Base-by-base conservation (phyloP, 2,113 vertebrate genomes). In the Passer montanus region DNA sequence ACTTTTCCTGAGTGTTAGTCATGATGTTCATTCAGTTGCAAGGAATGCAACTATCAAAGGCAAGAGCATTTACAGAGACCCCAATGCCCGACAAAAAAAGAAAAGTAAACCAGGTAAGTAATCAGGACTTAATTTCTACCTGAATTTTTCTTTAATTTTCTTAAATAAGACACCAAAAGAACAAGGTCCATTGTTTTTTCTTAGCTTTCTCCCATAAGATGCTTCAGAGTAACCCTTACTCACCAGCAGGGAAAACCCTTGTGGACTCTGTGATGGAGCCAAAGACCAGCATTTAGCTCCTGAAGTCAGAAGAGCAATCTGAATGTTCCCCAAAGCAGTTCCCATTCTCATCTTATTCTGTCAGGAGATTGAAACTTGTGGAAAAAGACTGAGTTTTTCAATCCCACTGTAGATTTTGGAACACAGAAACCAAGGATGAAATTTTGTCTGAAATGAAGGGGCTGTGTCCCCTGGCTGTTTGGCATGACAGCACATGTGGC, bases 401-500 rank as follows among this genome's bases (percentile, higher is more conserved):
- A 30, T 41, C n/a, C 14, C 13, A 13, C 31, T 55, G 15, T 50
- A 55, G 26, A 37, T 58, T 37, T 28, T 11, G 9, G 26, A 84
- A 37, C 7, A 69, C 15, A 58, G 55, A 87, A 86, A 56, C 1
- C 11, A 15, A 46, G 13, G 19, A 66, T 1, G 1, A 89, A 69
- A 28, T 15, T 74, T 60, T 7, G 0, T 7, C 35, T 66, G n/a
- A 87, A 66, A 62, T 24, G 20, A 30, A 67, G n/a, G 12, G 15
- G 16, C 4, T 46, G 2, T 16, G 5, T n/a, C 11, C 44, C 11
- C 18, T 3, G 0, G 14, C 4, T 37, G 8, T 62, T 56, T 75
- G 70, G 9, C 56, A 21, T 4, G 6, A 55, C 7, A 62, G 9
- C 8, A 62, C 1, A 1, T 0, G 0, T n/a, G 24, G 10, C 17